Base-by-base conservation (phyloP, 2,888 invertebrate species). In the Polymixis flavicincta region DNA sequence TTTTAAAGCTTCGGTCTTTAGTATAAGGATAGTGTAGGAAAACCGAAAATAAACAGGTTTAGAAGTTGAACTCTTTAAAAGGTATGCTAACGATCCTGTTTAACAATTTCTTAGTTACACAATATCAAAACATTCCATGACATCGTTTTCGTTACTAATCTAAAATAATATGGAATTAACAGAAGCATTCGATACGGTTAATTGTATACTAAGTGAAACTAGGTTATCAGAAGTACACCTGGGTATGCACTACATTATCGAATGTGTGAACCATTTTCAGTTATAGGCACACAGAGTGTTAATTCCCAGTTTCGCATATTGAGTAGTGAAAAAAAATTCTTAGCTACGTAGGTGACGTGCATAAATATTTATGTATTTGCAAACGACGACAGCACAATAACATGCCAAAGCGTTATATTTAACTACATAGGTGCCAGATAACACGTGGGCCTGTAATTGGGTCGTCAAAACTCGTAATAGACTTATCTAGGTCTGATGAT, bases 171-270 rank as follows among this genome's bases (percentile, higher is more conserved):
- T 64, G 28, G 61, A 63, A 65, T 75, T 76, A 84, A 57, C 61
- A 71, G 50, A 55, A 77, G 74, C 25, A 70, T 68, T 74, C 37
- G 69, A 74, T 59, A 69, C 60, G 54, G 42, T 78, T 78, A 76
- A 84, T 67, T 72, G 17, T 74, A 71, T 78, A 79, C 70, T 45
- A 71, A 76, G 63, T 32, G 52, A 81, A 89, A 84, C 80, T 86
- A 76, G 87, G 88, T 89, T 90, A 90, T 90, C 90, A 83, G 69
- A 55, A 70, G 60, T 67, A 72, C 60, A 66, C 60, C 71, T 64
- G 57, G 69, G 52, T 64, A 50, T 71, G 54, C 32, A 61, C 54
- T 70, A 5, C 28, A n/a, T 25, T 32, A 59, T 45, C n/a, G 19
- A 71, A 71, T 9, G 17, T 42, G 55, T 65, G 25, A 52, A 76